Evolutionary conservation across 2,888 invertebrate species (phyloP).

Genomic region (Caenorhabditis uteleia): DNA sequence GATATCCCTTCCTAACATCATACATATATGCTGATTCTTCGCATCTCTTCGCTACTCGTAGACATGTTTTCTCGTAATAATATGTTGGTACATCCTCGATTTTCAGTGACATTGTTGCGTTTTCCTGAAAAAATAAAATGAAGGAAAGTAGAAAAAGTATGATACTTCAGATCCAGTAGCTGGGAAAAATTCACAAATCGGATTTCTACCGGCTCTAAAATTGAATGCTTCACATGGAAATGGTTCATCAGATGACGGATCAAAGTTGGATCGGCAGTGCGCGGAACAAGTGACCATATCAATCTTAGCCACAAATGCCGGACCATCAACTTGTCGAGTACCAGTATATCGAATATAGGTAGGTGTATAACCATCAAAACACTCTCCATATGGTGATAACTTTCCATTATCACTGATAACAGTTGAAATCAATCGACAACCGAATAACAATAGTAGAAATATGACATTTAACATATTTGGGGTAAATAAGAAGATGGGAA

Average conservation of each 20-base stretch:
- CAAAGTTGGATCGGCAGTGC: conserved; percentile 45
- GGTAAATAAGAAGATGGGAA: too few species aligned
- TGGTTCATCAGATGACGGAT: conserved; percentile 42
- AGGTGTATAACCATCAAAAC: conserved; percentile 27
- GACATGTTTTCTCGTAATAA: conserved; percentile 47
- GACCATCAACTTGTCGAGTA: conserved; percentile 25
- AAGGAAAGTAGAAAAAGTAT: conserved; percentile 1
- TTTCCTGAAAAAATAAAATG: conserved; percentile 6
- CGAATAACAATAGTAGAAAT: not conserved
- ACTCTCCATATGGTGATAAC: conserved; percentile 37
- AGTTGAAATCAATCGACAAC: too few species aligned
- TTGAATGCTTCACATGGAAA: conserved; percentile 55
- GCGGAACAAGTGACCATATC: conserved; percentile 48
- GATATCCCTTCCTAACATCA: conserved; percentile 37
- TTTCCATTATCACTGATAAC: too few species aligned
- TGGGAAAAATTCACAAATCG: conserved; percentile 53
- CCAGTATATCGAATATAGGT: conserved; percentile 27
- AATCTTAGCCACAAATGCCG: conserved; percentile 36
- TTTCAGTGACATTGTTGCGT: conserved; percentile 22
- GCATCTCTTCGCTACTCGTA: conserved; percentile 33
- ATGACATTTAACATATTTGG: too few species aligned
- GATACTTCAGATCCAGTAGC: conserved; percentile 7
- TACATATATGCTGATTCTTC: conserved; percentile 45
- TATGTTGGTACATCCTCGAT: conserved; percentile 29
- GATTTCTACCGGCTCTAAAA: conserved; percentile 43